Conservation (phyloP, 2,113 vertebrate species). For the Caranx ignobilis region DNA sequence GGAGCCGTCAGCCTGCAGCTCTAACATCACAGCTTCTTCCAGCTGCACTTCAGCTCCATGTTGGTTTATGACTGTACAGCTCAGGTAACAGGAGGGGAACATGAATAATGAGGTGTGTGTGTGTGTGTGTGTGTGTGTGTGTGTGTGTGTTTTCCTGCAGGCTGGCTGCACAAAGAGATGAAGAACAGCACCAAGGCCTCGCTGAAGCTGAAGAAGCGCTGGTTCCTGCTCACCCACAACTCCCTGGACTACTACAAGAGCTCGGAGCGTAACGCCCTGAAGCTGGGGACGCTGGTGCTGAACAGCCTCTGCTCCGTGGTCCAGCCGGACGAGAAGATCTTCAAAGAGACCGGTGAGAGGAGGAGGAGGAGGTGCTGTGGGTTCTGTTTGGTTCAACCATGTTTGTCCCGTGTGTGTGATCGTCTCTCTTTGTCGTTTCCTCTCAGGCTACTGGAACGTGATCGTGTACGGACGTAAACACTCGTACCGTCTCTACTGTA, state of each 20-base stretch:
- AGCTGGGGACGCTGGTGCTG: conserved; percentile 94
- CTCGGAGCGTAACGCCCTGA: conserved; percentile 92
- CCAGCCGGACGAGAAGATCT: conserved; percentile 93
- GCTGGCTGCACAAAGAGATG: conserved; percentile 97
- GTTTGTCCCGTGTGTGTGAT: not conserved
- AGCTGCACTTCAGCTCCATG: too few species aligned
- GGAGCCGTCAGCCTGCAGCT: too few species aligned
- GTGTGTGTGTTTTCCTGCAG: conserved; percentile 69
- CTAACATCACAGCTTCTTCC: too few species aligned
- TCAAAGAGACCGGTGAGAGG: conserved; percentile 92
- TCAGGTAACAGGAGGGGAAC: too few species aligned
- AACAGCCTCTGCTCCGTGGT: conserved; percentile 96
- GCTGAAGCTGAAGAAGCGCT: conserved; percentile 94
- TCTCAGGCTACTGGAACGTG: conserved; percentile 94
- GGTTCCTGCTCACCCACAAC: conserved; percentile 98
- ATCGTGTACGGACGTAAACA: conserved; percentile 95
- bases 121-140: too few species aligned
- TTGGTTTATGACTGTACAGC: too few species aligned
- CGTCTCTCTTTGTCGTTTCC: not conserved
- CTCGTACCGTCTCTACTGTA: conserved; percentile 94
- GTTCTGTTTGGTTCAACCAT: not conserved
- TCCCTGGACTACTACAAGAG: conserved; percentile 98
- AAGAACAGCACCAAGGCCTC: conserved; percentile 91
- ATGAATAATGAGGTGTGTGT: too few species aligned
- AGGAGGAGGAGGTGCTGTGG: too few species aligned